Conservation (phyloP, 2,888 invertebrate genomes). For the Julus scanicus region DNA sequence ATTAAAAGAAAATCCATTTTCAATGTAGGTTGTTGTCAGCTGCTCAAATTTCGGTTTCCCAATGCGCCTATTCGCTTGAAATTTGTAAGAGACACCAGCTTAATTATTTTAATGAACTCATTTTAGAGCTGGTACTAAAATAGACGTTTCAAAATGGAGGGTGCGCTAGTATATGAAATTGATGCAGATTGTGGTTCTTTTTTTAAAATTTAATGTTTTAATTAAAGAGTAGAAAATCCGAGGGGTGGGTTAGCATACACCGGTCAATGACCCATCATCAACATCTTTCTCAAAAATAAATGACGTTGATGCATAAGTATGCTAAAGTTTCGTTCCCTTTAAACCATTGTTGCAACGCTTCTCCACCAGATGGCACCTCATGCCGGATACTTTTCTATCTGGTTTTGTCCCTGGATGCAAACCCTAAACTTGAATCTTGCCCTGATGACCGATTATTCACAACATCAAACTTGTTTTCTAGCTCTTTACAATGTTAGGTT, state of each 20-base stretch:
- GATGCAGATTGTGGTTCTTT: neutral
- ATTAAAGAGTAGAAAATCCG: neutral
- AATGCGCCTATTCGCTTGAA: no score
- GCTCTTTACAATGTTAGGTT: no score
- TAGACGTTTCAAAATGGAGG: slow-evolving; percentile 1
- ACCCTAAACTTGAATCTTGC: neutral
- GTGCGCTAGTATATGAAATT: neutral
- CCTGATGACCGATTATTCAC: neutral
- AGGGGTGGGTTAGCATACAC: neutral
- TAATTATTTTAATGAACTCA: slow-evolving; percentile 4
- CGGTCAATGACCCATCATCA: slow-evolving; percentile 25
- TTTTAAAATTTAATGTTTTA: neutral
- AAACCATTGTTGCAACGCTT: neutral
- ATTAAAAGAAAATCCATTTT: neutral
- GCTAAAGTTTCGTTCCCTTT: neutral
- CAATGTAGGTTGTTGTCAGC: slow-evolving; percentile 28
- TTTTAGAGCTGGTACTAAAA: neutral
- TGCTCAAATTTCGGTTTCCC: neutral
- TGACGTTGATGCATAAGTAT: neutral
- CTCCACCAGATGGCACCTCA: neutral
- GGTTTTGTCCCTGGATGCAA: neutral
- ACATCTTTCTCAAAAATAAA: neutral
- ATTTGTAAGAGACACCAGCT: neutral
- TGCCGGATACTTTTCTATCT: neutral
- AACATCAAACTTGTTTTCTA: neutral